Evolutionary conservation across 1,140 invertebrate species (phyloP).

Genomic region (Drosophila pseudoananassae): DNA sequence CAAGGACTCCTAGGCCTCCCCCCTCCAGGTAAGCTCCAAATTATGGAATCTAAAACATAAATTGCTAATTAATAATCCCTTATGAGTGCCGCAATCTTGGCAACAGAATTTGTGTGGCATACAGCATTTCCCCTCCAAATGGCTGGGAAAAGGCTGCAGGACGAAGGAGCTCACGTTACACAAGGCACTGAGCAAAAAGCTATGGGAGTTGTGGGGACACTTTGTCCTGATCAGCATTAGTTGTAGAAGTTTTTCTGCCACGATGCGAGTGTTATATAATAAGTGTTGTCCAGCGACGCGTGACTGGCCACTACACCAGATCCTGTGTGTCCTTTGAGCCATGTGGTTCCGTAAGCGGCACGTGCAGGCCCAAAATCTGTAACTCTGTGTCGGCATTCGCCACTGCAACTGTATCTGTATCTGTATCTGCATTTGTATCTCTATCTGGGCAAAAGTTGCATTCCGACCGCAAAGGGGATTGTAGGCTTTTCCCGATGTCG

Average conservation of each 20-base stretch:
- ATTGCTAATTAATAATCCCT: constrained; percentile 42
- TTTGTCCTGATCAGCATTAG: not conserved
- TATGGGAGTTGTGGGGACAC: not conserved
- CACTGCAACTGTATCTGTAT: not conserved
- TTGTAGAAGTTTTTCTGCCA: not conserved
- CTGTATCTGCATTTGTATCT: constrained; percentile 2
- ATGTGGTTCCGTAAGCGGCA: constrained; percentile 12
- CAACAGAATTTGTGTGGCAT: not conserved
- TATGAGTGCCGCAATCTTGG: constrained; percentile 12
- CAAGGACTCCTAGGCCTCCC: not conserved
- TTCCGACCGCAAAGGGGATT: constrained; percentile 10
- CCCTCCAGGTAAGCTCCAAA: not conserved
- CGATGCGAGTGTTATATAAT: constrained; percentile 29
- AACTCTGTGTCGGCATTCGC: constrained; percentile 1
- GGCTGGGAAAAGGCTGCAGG: not conserved
- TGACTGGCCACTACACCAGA: constrained; percentile 15
- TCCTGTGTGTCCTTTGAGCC: constrained; percentile 8
- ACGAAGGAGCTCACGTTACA: not conserved
- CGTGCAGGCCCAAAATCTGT: constrained; percentile 13
- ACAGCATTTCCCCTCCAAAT: no score
- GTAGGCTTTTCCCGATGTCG: not conserved
- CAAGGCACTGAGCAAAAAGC: not conserved
- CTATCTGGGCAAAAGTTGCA: constrained; percentile 8
- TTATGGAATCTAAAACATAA: constrained; percentile 12
- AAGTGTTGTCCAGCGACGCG: constrained; percentile 30